Percentiles rank a stretch among this genome's conserved stretches.
Evolutionary conservation across 2,888 invertebrate species (phyloP).

Genomic region (Bhutanitis thaidina): DNA sequence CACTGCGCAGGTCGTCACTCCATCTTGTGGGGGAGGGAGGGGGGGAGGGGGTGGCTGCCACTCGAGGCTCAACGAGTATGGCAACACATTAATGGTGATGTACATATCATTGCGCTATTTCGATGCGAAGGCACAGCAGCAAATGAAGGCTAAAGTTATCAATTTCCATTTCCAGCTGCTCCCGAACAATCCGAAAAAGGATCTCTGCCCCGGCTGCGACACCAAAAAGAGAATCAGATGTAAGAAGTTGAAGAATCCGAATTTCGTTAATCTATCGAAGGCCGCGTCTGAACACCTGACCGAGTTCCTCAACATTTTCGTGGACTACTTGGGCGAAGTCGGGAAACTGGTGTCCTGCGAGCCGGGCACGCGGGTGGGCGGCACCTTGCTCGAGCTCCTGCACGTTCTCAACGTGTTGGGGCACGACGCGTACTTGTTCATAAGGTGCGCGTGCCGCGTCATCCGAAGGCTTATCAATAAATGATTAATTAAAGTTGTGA

Average conservation of each 20-base stretch:
- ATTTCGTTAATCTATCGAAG: not conserved
- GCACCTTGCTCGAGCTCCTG: not conserved
- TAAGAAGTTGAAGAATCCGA: not conserved
- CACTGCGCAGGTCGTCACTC: too few species aligned
- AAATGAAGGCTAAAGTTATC: too few species aligned
- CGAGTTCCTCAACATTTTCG: not conserved
- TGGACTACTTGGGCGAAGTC: constrained; percentile 8
- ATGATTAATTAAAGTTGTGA: not conserved
- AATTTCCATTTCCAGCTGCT: constrained; percentile 2
- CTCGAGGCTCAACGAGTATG: too few species aligned
- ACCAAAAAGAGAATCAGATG: not conserved
- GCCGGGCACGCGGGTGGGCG: constrained; percentile 2
- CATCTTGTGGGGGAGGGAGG: too few species aligned
- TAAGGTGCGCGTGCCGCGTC: not conserved
- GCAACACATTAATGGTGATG: too few species aligned
- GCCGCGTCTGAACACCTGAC: not conserved
- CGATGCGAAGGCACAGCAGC: too few species aligned
- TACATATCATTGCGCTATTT: too few species aligned
- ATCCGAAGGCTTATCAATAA: not conserved
- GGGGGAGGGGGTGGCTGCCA: too few species aligned
- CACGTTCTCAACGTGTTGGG: not conserved
- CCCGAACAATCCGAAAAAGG: not conserved
- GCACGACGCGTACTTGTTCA: not conserved
- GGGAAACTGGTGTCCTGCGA: constrained; percentile 1
- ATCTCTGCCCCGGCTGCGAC: not conserved